A percentile compares a stretch with the other conserved stretches of the same genome.
These are phyloP conservation scores for Drosophila insularis DNA, from an alignment of 1,140 invertebrate genomes.

Conservation along the genomic window DNA sequence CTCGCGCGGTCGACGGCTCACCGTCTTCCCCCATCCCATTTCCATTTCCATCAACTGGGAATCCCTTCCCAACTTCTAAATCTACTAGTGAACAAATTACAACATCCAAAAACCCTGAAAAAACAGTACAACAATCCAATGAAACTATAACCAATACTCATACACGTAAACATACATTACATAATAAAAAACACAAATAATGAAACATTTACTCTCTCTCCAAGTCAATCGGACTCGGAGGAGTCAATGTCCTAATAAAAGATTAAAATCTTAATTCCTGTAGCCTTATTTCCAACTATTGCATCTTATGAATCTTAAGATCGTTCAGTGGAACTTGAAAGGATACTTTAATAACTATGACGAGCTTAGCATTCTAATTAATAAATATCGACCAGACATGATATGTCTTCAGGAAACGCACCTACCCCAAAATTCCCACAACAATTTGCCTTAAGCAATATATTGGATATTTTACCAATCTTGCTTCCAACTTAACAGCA, in stretches of 20 bases:
- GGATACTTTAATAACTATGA: neutral
- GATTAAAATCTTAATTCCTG: neutral
- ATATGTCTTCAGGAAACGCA: slow-evolving; percentile 12
- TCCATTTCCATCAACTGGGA: neutral
- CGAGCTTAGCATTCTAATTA: neutral
- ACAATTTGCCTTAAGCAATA: slow-evolving; percentile 3
- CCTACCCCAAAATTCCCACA: neutral
- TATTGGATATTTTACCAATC: slow-evolving; percentile 21
- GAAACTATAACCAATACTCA: neutral
- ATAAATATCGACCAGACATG: neutral
- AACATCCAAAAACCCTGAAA: neutral
- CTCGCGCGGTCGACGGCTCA: neutral
- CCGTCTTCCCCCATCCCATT: neutral
- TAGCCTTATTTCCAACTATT: neutral
- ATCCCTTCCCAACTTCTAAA: neutral
- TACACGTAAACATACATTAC: neutral
- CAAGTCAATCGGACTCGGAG: neutral
- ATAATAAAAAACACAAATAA: neutral
- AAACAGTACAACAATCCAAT: neutral
- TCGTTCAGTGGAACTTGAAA: neutral
- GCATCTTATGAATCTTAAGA: neutral
- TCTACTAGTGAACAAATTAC: neutral
- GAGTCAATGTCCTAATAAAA: neutral
- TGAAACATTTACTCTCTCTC: neutral
- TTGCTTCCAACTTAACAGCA: neutral